Base-by-base conservation (phyloP, 2,797 vertebrate genomes). In the Anolis apletophallus region DNA sequence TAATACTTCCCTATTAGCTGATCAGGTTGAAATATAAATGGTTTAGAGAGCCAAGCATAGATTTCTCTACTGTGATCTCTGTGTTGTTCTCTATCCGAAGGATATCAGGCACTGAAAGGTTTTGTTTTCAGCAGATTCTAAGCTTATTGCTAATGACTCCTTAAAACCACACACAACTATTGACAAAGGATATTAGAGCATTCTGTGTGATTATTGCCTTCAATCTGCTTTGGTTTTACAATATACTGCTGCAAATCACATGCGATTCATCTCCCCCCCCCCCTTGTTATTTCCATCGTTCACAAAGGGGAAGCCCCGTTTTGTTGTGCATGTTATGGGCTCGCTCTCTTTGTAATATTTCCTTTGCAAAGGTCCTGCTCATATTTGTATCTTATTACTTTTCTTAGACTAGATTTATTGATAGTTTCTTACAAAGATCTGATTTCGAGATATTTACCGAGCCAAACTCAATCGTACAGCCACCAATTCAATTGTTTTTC, bases 341-440 rank as follows among this genome's bases (percentile, higher is more conserved):
- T 85, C 88, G 89, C 85, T 96, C 91, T 94, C 91, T 96, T 95
- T 95, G 94, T 91, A 95, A 95, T 96, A 96, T 96, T 97, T 97
- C 94, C 93, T 96, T 97, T 97, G 97, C 96, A 97, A 97, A 96
- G 96, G 97, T 97, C 96, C 96, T 97, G 96, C 97, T 98, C 97
- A 96, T 97, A 97, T 97, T 96, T 97, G 96, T 97, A 97, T 98
- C 97, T 97, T 98, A 97, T 98, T 98, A 97, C 97, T 98, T 98
- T 98, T 97, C 96, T 97, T 97, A 96, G 97, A 96, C 96, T 96
- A 98, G 98, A 98, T 97, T 97, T 99, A 99, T 99, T 98, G 98
- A 99, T 99, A 98, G 98, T 97, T 98, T 97, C 98, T 98, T 97
- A 97, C 98, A 98, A 98, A 98, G 98, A 98, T 98, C 97, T 94